A percentile compares a stretch with the other conserved stretches of the same genome.
Conservation (phyloP, 1,140 invertebrate species). For the Himalopsyche phryganea region DNA sequence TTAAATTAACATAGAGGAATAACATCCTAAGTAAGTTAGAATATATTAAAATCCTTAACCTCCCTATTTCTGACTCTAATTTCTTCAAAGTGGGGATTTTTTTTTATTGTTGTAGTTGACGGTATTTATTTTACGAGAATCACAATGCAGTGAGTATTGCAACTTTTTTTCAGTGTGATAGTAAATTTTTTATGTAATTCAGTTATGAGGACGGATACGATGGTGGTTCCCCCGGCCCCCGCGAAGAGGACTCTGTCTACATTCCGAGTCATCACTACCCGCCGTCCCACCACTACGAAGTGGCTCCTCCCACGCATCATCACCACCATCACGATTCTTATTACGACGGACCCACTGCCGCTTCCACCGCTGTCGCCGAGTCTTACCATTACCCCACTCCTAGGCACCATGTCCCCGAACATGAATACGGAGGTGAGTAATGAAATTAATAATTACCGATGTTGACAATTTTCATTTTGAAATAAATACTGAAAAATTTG, state of each 20-base stretch:
- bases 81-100: too few relatives aligned
- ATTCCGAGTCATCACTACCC: slow-evolving; percentile 13
- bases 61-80: too few relatives aligned
- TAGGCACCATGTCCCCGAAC: slow-evolving; percentile 27
- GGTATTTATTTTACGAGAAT: too few relatives aligned
- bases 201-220: slow-evolving; percentile 31
- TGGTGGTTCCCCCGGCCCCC: slow-evolving; percentile 10
- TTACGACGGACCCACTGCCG: slow-evolving; percentile 12
- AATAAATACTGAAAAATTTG: too few relatives aligned
- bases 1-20: too few relatives aligned
- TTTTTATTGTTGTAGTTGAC: too few relatives aligned
- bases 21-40: too few relatives aligned
- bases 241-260: slow-evolving; percentile 16
- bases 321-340: slow-evolving; percentile 17
- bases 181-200: too few relatives aligned
- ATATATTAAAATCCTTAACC: too few relatives aligned
- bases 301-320: slow-evolving; percentile 12
- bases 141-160: too few relatives aligned
- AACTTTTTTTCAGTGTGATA: too few relatives aligned
- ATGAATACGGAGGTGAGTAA: slow-evolving; percentile 29
- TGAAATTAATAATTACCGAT: too few relatives aligned
- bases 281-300: neutral
- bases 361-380: slow-evolving; percentile 5
- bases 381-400: slow-evolving; percentile 26
- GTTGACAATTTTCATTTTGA: neutral